Evolutionary conservation across 64 coral and sea anemone species (phyloP).

Genomic region (Anthopleura sola): DNA sequence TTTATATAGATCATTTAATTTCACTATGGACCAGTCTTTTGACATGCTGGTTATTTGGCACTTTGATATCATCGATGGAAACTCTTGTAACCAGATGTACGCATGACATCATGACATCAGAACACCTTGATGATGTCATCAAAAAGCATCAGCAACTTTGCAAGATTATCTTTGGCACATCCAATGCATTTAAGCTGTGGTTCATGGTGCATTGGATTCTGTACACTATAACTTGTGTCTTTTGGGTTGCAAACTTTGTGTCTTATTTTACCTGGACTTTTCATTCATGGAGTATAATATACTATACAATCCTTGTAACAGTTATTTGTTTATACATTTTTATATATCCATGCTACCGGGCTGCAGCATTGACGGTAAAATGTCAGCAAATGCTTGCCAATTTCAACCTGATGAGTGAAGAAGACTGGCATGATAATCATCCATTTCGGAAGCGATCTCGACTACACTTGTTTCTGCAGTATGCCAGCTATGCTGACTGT

Average conservation of each 20-base stretch:
- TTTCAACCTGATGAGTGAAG: conserved; percentile 63
- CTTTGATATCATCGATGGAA: not conserved
- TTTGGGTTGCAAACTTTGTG: conserved; percentile 42
- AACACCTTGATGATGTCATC: conserved; percentile 47
- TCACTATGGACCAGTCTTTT: conserved; percentile 29
- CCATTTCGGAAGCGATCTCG: conserved; percentile 36
- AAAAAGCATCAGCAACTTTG: conserved; percentile 47
- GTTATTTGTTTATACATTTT: conserved; percentile 49
- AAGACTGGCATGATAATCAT: conserved; percentile 48
- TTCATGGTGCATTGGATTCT: conserved; percentile 66
- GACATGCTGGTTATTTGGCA: conserved; percentile 33
- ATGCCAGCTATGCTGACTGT: conserved; percentile 52
- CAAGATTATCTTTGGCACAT: conserved; percentile 35
- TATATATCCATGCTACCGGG: conserved; percentile 67
- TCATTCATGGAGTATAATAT: too few relatives aligned
- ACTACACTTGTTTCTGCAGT: conserved; percentile 57
- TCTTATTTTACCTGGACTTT: conserved; percentile 21
- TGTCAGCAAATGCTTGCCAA: conserved; percentile 69
- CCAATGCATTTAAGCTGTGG: conserved; percentile 49
- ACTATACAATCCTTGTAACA: not conserved
- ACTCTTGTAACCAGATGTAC: not conserved
- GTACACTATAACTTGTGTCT: conserved; percentile 46
- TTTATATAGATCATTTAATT: not conserved
- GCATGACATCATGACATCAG: not conserved
- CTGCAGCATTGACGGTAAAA: conserved; percentile 49